A percentile compares a stretch with the other conserved stretches of the same genome.
These are phyloP conservation scores for Centropyge bicolor DNA, from an alignment of 2,797 vertebrate genomes.

Conservation along the genomic window DNA sequence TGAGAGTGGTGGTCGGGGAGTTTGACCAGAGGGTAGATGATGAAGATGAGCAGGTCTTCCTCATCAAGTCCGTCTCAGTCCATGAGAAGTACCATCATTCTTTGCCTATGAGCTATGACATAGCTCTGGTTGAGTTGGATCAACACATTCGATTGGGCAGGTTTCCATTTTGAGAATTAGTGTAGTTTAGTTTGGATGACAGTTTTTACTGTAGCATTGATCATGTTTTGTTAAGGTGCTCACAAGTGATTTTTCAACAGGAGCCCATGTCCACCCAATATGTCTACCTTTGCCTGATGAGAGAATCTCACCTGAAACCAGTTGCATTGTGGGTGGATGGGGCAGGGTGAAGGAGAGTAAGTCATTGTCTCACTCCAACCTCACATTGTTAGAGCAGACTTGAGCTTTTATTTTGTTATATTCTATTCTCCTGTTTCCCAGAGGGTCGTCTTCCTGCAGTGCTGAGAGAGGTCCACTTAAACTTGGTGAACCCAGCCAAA, in stretches of 20 bases:
- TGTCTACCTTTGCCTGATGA: conserved; percentile 89
- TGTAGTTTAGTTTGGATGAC: not conserved
- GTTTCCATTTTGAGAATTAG: conserved; percentile 32
- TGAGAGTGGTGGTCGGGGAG: conserved; percentile 78
- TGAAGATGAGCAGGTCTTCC: conserved; percentile 84
- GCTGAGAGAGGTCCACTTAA: conserved; percentile 86
- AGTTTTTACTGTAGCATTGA: not conserved
- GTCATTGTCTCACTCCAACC: conserved; percentile 23
- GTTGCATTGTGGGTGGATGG: conserved; percentile 90
- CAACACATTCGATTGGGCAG: conserved; percentile 87
- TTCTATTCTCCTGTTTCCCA: conserved; percentile 46
- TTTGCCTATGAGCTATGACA: conserved; percentile 89
- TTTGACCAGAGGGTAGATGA: conserved; percentile 74
- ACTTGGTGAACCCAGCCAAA: conserved; percentile 83
- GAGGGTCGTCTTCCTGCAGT: conserved; percentile 84
- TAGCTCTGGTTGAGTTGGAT: conserved; percentile 88
- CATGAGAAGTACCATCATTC: conserved; percentile 87
- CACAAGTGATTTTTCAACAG: conserved; percentile 68
- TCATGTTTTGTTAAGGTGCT: not conserved
- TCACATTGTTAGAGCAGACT: not conserved
- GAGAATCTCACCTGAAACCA: conserved; percentile 78
- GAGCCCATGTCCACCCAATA: conserved; percentile 82
- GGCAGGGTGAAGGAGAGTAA: conserved; percentile 88
- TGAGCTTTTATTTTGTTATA: not conserved
- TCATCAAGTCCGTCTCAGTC: conserved; percentile 78